Percentiles rank a stretch among this genome's conserved stretches.
Conservation (phyloP, 92 coral and sea anemone species). For the Epizoanthus fatuus region DNA sequence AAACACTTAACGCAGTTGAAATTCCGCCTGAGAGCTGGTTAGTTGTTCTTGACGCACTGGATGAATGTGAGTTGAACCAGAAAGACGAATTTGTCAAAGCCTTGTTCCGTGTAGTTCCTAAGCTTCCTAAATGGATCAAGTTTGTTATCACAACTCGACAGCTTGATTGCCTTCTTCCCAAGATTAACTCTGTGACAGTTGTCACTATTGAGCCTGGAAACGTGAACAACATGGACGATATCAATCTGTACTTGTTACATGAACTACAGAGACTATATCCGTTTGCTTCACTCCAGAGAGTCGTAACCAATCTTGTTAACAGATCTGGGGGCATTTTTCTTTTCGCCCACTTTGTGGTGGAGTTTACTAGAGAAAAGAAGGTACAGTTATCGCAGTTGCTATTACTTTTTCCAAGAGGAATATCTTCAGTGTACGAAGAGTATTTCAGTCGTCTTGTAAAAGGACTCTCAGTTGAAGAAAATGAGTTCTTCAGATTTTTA, state of each 20-base stretch:
- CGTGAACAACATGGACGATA: neutral
- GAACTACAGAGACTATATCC: neutral
- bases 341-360: constrained; percentile 22
- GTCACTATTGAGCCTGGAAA: constrained; percentile 11
- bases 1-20: neutral
- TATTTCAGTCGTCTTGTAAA: constrained; percentile 4
- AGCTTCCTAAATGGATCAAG: neutral
- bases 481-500: neutral
- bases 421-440: constrained; percentile 30
- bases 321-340: neutral
- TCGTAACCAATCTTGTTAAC: neutral
- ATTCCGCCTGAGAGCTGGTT: constrained; percentile 1
- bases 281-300: neutral
- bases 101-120: constrained; percentile 2
- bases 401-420: constrained; percentile 16
- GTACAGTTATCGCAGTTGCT: neutral
- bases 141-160: constrained; percentile 10
- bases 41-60: constrained; percentile 25
- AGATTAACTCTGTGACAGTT: neutral
- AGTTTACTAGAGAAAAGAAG: neutral
- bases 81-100: constrained; percentile 27
- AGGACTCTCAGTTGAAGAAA: constrained; percentile 18
- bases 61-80: constrained; percentile 17
- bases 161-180: neutral
- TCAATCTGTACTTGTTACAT: constrained; percentile 6